Evolutionary conservation across 2,888 invertebrate species (phyloP), one percentile per base, ranked within the genome.

Genomic region (Stenodema calcarata): DNA sequence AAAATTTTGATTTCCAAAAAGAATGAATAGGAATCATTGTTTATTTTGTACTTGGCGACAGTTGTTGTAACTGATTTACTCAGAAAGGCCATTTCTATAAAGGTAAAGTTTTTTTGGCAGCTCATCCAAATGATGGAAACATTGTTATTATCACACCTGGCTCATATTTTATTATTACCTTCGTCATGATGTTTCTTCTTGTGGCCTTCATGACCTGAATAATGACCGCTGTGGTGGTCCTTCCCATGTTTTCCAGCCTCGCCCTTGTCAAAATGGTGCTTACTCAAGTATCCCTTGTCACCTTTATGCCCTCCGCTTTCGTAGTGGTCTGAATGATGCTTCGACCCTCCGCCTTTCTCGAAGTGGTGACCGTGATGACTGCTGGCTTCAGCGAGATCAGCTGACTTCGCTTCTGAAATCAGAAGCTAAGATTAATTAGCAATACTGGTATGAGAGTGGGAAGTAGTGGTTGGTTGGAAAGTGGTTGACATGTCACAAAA

Each of bases 261-360:
- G 6, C 94, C 95, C 90, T 96, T 95, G 89, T 96, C 95, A 92
- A 95, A 95, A 90, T 95, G 94, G 90, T 95, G 95, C 89, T 94
- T 93, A 30, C 94, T 93, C 90, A 95, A 95, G 91, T 95, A 94
- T 0, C 96, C 96, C 90, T 96, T 96, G 87, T 95, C 95, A 0
- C 94, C 95, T 90, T 96, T 95, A 88, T 95, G 94, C 0, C 95
- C 95, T 90, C 95, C 93, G 50, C 94, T 93, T 87, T 94, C 93
- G 90, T 95, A 94, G 89, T 95, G 94, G 87, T 94, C 93, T 0
- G 93, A 93, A 89, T 94, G 94, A 90, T 95, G 94, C 87, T 94
- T 93, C 89, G 94, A 93, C 0, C 95, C 95, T n/a, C 94, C 95
- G 23, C 94, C 95, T 80, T 89, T 90, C 47, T 88, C 88, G 78